Percentiles rank a stretch among this genome's conserved stretches.
Conservation (phyloP, 1,140 invertebrate species). For the Drosophila arawakana region DNA sequence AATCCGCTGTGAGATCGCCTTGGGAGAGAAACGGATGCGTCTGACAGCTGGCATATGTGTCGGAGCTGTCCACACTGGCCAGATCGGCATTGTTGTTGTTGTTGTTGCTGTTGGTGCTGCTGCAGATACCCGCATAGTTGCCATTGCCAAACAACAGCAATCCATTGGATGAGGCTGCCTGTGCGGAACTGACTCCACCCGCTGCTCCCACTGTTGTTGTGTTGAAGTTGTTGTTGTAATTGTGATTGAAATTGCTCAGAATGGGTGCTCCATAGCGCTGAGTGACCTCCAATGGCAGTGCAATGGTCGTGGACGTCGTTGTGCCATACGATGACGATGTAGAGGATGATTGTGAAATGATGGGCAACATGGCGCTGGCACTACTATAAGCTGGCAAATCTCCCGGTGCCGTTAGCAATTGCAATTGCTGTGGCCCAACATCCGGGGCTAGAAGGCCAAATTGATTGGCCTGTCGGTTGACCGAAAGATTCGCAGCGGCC, state of each 20-base stretch:
- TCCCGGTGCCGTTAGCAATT: slow-evolving; percentile 18
- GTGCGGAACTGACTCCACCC: slow-evolving; percentile 3
- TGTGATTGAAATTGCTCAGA: slow-evolving; percentile 81
- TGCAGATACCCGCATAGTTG: slow-evolving; percentile 54
- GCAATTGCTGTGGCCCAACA: slow-evolving; percentile 25
- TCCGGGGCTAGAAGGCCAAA: slow-evolving; percentile 62
- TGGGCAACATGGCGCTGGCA: slow-evolving; percentile 39
- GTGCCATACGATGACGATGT: slow-evolving; percentile 81
- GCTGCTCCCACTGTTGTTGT: slow-evolving; percentile 65
- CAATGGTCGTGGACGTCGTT: slow-evolving; percentile 80
- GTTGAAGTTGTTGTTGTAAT: slow-evolving; percentile 85
- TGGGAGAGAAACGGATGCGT: slow-evolving; percentile 96
- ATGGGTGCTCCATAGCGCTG: slow-evolving; percentile 61
- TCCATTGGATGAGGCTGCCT: slow-evolving; percentile 40
- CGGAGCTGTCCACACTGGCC: slow-evolving; percentile 92
- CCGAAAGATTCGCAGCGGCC: slow-evolving; percentile 70
- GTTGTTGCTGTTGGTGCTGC: slow-evolving; percentile 83
- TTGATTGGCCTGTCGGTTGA: slow-evolving; percentile 71
- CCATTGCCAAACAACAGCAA: slow-evolving; percentile 66
- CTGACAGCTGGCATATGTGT: slow-evolving; percentile 97
- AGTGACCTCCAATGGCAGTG: slow-evolving; percentile 75
- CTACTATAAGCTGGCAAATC: slow-evolving; percentile 43
- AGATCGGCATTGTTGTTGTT: slow-evolving; percentile 87
- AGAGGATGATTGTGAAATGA: slow-evolving; percentile 78
- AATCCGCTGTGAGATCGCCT: slow-evolving; percentile 91